These are phyloP conservation scores for Etheostoma perlongum DNA, from an alignment of 2,797 vertebrate species.

Conservation along the genomic window DNA sequence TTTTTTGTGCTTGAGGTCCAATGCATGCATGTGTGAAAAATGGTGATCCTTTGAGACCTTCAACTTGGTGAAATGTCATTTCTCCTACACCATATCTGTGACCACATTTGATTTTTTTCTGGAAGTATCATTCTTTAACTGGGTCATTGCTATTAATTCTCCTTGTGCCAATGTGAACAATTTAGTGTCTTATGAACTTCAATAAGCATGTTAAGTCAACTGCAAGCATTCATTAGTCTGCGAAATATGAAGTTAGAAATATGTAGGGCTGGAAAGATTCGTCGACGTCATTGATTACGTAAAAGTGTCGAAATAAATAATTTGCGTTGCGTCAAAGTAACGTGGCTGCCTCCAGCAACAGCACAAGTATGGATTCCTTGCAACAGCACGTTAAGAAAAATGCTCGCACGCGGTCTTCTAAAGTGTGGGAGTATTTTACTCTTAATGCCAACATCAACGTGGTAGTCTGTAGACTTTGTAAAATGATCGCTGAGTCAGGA, in stretches of 20 bases:
- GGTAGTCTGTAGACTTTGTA: no score
- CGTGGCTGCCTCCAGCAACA: no score
- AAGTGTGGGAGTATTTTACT: no score
- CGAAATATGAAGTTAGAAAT: neutral
- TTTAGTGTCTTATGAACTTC: neutral
- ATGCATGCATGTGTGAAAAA: neutral
- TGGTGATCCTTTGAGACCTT: constrained; percentile 1
- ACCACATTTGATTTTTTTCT: neutral
- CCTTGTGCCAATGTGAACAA: neutral
- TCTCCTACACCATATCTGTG: neutral
- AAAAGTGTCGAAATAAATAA: no score
- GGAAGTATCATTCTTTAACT: neutral
- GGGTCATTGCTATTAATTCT: neutral
- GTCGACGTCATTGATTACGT: no score
- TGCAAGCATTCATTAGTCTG: neutral
- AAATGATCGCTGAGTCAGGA: no score
- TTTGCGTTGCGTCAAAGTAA: no score
- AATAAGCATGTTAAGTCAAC: neutral
- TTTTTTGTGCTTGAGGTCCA: neutral
- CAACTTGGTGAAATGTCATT: neutral
- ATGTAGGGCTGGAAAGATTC: neutral
- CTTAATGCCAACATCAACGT: no score
- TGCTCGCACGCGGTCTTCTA: no score
- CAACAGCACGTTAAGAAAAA: no score
- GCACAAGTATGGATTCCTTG: no score